Percentiles rank a stretch among this genome's conserved stretches.
Evolutionary conservation across 2,888 invertebrate genomes (phyloP).

Genomic region (Tinea semifulvella): DNA sequence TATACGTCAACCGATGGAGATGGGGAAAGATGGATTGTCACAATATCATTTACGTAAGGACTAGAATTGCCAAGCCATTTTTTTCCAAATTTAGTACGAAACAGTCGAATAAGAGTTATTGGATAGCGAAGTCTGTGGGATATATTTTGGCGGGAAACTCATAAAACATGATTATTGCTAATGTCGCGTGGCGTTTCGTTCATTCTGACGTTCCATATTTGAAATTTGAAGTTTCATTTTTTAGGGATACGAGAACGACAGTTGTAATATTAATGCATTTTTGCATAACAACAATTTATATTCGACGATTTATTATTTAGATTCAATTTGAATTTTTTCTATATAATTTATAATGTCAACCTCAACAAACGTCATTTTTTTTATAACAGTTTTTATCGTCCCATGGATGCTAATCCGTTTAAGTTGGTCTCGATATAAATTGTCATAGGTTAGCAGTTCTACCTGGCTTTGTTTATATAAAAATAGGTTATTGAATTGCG

Average conservation of each 20-base stretch:
- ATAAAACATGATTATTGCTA: conserved; percentile 56
- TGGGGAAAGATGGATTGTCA: conserved; percentile 18
- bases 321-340: neutral
- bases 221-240: conserved; percentile 26
- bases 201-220: conserved; percentile 35
- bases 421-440: too few species aligned
- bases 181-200: conserved; percentile 40
- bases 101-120: conserved; percentile 15
- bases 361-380: too few species aligned
- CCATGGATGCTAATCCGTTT: too few species aligned
- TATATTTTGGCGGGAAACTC: conserved; percentile 46
- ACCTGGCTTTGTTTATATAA: too few species aligned
- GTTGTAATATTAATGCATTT: conserved; percentile 10
- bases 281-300: conserved; percentile 6
- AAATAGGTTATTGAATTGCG: too few species aligned
- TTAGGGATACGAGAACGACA: conserved; percentile 5
- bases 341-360: neutral
- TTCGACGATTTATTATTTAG: neutral
- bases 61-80: conserved; percentile 3
- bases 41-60: neutral
- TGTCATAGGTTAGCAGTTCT: too few species aligned
- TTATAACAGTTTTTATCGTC: too few species aligned
- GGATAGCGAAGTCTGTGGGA: conserved; percentile 1
- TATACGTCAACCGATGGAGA: conserved; percentile 39
- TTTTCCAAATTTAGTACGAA: conserved; percentile 24